Conservation (phyloP, 1,140 invertebrate species). For the Mya arenaria region DNA sequence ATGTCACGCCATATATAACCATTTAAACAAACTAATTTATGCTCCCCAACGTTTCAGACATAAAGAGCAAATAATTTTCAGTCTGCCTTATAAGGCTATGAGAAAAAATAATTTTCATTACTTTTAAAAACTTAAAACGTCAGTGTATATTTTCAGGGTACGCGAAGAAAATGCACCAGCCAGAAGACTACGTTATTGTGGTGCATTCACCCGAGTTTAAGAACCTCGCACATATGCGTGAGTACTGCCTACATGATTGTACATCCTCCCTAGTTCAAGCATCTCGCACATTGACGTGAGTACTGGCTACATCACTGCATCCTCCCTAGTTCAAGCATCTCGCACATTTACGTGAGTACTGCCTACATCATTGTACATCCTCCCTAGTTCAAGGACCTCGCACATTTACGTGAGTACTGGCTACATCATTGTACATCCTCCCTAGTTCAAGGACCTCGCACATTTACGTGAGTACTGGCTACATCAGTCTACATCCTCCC, state of each 20-base stretch:
- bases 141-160: conserved; percentile 12
- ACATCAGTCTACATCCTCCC: background rate
- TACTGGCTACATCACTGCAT: background rate
- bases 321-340: background rate
- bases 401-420: background rate
- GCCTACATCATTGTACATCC: background rate
- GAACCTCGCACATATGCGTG: conserved; percentile 12
- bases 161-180: conserved; percentile 14
- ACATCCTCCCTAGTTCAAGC: background rate
- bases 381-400: background rate
- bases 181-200: conserved; percentile 29
- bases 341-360: background rate
- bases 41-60: background rate
- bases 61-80: background rate
- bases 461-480: background rate
- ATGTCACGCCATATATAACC: background rate
- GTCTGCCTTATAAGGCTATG: background rate
- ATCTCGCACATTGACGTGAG: background rate
- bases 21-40: background rate
- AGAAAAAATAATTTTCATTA: background rate
- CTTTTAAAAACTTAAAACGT: background rate
- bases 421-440: too few species aligned
- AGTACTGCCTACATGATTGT: background rate
- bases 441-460: background rate
- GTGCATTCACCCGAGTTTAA: conserved; percentile 41